Evolutionary conservation across 2,113 vertebrate genomes (phyloP), one percentile per base, ranked within the genome.

Genomic region (Anas platyrhynchos): DNA sequence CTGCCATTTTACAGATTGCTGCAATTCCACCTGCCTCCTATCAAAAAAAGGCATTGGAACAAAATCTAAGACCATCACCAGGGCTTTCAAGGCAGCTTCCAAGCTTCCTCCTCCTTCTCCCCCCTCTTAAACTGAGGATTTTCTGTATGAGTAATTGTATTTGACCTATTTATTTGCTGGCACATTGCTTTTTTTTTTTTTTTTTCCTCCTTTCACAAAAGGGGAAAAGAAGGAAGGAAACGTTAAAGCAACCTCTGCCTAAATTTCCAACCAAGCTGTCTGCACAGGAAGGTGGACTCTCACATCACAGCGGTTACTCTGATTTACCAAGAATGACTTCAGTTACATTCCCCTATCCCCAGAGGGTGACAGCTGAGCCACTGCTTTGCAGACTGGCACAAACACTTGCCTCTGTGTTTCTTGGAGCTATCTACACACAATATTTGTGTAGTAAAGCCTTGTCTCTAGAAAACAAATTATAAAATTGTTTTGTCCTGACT

Each of bases 141-240:
- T 95, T 96, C 94, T 95, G 90, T 95, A 90, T 78, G 56, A 93
- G 93, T 92, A 96, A 92, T 79, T 93, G 88, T 88, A 94, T 93
- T 86, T 95, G 96, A 96, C 95, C 93, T 95, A 93, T 95, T 97
- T 97, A 96, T 96, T 93, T 90, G 52, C 80, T 92, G 86, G 93
- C 93, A 95, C 43, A 8, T 66, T 77, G 43, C 3, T 43, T 85
- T 83, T 82, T 92, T 84, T 84, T 55, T 68, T 46, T 46, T 46
- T 55, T 67, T 72, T 46, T 20, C 36, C 7, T 4, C 27, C 43
- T 81, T 93, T 67, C 80, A 90, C 61, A 83, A 89, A 75, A 86
- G 6, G 14, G 52, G 38, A 88, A 69, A 29, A 91, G 16, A 75
- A 93, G 79, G 73, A 94, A 86, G 93, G 85, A 95, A 96, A 92